These are phyloP conservation scores for Fragum whitleyi DNA, from an alignment of 2,888 invertebrate genomes.

Conservation along the genomic window DNA sequence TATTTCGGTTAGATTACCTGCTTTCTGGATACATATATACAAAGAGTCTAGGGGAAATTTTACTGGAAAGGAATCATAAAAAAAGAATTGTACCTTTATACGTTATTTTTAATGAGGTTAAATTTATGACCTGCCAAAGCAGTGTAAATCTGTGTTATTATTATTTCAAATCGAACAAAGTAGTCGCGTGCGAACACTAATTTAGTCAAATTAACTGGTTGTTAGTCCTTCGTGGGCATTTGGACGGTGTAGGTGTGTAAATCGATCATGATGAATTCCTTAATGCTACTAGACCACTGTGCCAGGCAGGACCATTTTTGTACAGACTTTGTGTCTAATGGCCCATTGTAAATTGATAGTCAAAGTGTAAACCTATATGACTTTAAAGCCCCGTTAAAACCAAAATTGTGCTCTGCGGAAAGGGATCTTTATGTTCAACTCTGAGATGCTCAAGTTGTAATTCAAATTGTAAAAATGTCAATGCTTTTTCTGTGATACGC, in stretches of 20 bases:
- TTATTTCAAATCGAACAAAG: not conserved
- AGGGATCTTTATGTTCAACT: too few relatives aligned
- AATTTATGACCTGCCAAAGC: not conserved
- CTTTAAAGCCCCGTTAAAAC: not conserved
- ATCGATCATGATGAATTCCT: not conserved
- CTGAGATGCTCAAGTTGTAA: too few relatives aligned
- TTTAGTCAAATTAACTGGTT: not conserved
- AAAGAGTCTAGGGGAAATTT: too few relatives aligned
- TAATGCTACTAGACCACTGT: not conserved
- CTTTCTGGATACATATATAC: too few relatives aligned
- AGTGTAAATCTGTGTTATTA: not conserved
- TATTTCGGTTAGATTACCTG: too few relatives aligned
- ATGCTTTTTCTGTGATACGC: too few relatives aligned
- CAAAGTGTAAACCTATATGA: not conserved
- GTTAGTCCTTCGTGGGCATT: not conserved
- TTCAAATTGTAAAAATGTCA: too few relatives aligned
- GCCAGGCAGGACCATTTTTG: not conserved
- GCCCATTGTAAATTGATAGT: not conserved
- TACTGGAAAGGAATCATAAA: too few relatives aligned
- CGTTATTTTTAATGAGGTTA: not conserved
- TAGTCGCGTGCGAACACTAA: constrained; percentile 24
- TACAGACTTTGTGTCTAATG: not conserved
- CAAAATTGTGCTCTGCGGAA: too few relatives aligned
- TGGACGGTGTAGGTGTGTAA: not conserved
- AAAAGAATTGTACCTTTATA: too few relatives aligned